Evolutionary conservation across 1,140 invertebrate genomes (phyloP).

Genomic region (Maconellicoccus hirsutus): DNA sequence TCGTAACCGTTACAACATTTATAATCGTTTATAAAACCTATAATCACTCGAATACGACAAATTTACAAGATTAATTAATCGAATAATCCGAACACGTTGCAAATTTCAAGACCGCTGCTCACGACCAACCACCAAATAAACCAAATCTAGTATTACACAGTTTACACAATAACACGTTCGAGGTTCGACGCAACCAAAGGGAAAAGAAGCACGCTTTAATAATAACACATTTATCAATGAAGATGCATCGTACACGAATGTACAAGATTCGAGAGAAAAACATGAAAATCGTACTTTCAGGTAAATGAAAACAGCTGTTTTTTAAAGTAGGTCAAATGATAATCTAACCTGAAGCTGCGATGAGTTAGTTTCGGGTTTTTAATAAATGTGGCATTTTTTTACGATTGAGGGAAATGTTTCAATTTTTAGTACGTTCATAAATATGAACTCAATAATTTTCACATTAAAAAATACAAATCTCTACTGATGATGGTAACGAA

Average conservation of each 20-base stretch:
- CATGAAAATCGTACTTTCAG: too few relatives aligned
- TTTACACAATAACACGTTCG: not conserved
- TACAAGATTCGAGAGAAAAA: not conserved
- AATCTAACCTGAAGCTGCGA: too few relatives aligned
- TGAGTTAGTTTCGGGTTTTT: too few relatives aligned
- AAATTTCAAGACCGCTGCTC: not conserved
- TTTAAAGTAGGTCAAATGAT: too few relatives aligned
- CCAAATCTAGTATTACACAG: conserved; percentile 1
- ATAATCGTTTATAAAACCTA: not conserved
- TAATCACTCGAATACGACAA: not conserved
- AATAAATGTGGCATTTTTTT: too few relatives aligned
- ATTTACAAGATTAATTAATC: not conserved
- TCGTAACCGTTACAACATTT: not conserved
- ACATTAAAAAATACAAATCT: too few relatives aligned
- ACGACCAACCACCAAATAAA: not conserved
- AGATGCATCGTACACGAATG: not conserved
- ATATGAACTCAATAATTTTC: too few relatives aligned
- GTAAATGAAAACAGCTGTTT: not conserved
- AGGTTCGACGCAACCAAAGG: not conserved
- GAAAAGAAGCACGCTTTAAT: not conserved
- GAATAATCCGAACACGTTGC: not conserved
- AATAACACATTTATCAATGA: conserved; percentile 8
- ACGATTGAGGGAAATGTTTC: too few relatives aligned
- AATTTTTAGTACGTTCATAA: too few relatives aligned
- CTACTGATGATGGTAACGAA: too few relatives aligned